phyloP scores from a whole-genome alignment of 2,797 vertebrate genomes.

The Urophycis tenuis region DNA sequence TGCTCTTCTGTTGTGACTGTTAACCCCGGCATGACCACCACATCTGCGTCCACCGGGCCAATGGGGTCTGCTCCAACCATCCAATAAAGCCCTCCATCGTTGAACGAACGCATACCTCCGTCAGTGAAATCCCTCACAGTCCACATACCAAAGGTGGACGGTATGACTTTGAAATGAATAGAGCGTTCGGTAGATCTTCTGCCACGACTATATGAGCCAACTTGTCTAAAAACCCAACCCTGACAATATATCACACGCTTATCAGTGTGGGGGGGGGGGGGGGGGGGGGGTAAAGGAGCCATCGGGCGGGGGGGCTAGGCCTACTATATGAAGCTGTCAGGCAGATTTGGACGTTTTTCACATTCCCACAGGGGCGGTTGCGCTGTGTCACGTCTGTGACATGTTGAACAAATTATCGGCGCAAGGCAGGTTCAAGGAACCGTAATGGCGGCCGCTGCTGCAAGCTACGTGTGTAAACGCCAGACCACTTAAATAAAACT shows the following conservation, averaged over 20 bases:
- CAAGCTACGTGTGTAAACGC: neutral
- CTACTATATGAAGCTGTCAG: constrained; percentile 34
- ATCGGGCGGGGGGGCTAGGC: neutral
- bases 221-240: constrained; percentile 38
- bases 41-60: constrained; percentile 15
- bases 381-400: constrained; percentile 31
- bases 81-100: neutral
- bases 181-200: constrained; percentile 9
- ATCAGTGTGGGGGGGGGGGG: constrained; percentile 32
- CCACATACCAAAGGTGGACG: neutral
- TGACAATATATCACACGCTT: constrained; percentile 41
- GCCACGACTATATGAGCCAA: constrained; percentile 41
- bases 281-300: too few relatives aligned
- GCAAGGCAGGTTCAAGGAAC: constrained; percentile 40
- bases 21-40: constrained; percentile 39
- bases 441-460: constrained; percentile 33
- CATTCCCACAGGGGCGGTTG: constrained; percentile 42
- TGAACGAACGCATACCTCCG: constrained; percentile 24
- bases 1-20: constrained; percentile 22
- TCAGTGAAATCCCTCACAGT: constrained; percentile 36
- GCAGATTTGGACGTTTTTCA: constrained; percentile 21
- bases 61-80: constrained; percentile 27
- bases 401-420: constrained; percentile 44
- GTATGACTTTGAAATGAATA: neutral
- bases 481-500: neutral